phyloP scores from a whole-genome alignment of 2,888 invertebrate species.

The Megastigmus dorsalis region DNA sequence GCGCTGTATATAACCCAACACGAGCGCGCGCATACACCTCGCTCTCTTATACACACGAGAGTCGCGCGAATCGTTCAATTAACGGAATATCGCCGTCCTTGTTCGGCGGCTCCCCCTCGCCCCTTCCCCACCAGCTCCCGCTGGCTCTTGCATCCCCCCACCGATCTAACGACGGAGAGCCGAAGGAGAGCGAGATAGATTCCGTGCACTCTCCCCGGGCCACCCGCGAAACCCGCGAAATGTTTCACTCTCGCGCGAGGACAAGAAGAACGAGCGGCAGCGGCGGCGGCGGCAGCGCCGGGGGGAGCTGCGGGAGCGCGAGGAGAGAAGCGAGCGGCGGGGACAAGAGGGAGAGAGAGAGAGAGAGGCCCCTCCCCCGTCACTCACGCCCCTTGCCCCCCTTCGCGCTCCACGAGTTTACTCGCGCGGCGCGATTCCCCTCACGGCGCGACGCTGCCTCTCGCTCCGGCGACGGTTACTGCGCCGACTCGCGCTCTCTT shows the following conservation, averaged over 20 bases:
- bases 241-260: slow-evolving; percentile 67
- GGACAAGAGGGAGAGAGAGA: too few species aligned
- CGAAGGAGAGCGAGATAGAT: slow-evolving; percentile 50
- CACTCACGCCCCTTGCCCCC: slow-evolving; percentile 65
- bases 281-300: background rate
- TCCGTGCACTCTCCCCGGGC: slow-evolving; percentile 50
- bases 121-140: slow-evolving; percentile 63
- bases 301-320: slow-evolving; percentile 48
- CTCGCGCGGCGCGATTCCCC: too few species aligned
- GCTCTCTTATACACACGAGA: slow-evolving; percentile 58
- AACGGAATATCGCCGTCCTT: slow-evolving; percentile 61
- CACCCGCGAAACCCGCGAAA: slow-evolving; percentile 70
- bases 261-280: slow-evolving; percentile 30
- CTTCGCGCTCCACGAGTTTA: slow-evolving; percentile 47
- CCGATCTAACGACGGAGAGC: too few species aligned
- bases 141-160: slow-evolving; percentile 56
- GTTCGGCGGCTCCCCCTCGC: slow-evolving; percentile 14
- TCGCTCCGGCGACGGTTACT: slow-evolving; percentile 13
- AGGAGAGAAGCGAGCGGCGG: too few species aligned
- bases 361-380: slow-evolving; percentile 64
- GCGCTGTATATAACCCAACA: too few species aligned
- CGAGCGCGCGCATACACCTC: slow-evolving; percentile 59
- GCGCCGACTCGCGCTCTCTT: slow-evolving; percentile 47
- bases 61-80: slow-evolving; percentile 71
- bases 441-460: too few species aligned